These are phyloP conservation scores for Heteronetta atricapilla DNA, from an alignment of 2,113 vertebrate genomes.

Conservation along the genomic window DNA sequence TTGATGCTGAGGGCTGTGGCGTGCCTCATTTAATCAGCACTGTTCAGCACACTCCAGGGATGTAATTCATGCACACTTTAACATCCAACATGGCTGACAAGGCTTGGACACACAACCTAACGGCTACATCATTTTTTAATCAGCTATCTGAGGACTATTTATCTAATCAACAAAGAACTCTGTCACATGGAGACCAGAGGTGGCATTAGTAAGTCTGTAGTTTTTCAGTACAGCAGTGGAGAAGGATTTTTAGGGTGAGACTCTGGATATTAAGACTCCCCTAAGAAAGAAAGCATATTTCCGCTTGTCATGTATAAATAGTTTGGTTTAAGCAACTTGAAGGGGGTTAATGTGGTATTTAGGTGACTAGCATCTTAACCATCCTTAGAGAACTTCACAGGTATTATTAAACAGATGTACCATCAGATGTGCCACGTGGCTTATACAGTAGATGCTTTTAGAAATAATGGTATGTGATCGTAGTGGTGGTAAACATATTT, in stretches of 20 bases:
- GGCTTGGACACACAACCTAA: conserved; percentile 2
- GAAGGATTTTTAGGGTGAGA: background rate
- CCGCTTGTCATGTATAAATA: background rate
- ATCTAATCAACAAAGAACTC: conserved; percentile 56
- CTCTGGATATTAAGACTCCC: background rate
- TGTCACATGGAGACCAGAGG: background rate
- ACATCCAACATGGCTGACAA: conserved; percentile 44
- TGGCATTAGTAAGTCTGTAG: background rate
- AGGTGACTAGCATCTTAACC: background rate
- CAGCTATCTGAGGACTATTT: conserved; percentile 52
- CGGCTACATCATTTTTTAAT: conserved; percentile 38
- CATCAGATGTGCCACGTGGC: background rate
- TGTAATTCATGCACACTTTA: conserved; percentile 22
- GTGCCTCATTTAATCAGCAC: conserved; percentile 58
- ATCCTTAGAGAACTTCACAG: background rate
- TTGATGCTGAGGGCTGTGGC: conserved; percentile 66
- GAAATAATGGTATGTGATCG: accelerated
- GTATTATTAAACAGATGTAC: background rate
- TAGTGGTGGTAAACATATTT: background rate
- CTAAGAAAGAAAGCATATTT: background rate
- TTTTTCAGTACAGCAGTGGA: background rate
- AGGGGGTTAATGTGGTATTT: background rate
- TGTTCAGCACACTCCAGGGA: conserved; percentile 28
- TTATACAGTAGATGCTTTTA: background rate
- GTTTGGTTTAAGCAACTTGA: background rate